A percentile compares a stretch with the other conserved stretches of the same genome.
Conservation (phyloP, 2,113 vertebrate genomes). For the Gopherus evgoodei region DNA sequence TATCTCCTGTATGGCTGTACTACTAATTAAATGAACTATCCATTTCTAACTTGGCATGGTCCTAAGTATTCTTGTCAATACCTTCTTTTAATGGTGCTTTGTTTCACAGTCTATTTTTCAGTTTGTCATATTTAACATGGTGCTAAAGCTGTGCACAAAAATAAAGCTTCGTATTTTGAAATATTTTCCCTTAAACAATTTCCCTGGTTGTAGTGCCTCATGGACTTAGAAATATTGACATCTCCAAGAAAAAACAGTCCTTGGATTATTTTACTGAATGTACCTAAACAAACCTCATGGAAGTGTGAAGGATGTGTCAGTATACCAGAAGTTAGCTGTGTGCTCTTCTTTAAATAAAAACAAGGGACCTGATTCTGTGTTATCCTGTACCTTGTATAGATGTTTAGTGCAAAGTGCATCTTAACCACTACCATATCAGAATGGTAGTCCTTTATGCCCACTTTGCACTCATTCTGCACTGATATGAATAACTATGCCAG, state of each 20-base stretch:
- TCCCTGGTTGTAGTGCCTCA: neutral
- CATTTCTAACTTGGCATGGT: neutral
- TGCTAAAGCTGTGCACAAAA: neutral
- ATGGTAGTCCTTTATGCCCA: neutral
- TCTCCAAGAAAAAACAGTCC: neutral
- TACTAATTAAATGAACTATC: neutral
- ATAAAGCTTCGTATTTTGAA: neutral
- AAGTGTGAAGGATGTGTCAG: neutral
- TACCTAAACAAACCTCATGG: neutral
- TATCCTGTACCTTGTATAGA: neutral
- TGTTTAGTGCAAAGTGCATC: neutral
- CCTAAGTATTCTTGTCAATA: neutral
- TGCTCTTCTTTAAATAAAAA: neutral
- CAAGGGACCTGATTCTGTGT: fast-evolving
- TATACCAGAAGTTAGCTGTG: neutral
- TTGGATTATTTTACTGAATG: neutral
- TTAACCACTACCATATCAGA: neutral
- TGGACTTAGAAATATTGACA: neutral
- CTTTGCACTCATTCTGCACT: neutral
- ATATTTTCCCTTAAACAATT: neutral
- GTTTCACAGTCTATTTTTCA: neutral
- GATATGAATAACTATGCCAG: neutral
- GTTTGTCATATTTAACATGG: neutral
- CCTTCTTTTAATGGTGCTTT: neutral
- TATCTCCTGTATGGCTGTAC: neutral